These are phyloP conservation scores for Tetramorium parvispinum DNA, from an alignment of 1,140 invertebrate species.

Conservation along the genomic window DNA sequence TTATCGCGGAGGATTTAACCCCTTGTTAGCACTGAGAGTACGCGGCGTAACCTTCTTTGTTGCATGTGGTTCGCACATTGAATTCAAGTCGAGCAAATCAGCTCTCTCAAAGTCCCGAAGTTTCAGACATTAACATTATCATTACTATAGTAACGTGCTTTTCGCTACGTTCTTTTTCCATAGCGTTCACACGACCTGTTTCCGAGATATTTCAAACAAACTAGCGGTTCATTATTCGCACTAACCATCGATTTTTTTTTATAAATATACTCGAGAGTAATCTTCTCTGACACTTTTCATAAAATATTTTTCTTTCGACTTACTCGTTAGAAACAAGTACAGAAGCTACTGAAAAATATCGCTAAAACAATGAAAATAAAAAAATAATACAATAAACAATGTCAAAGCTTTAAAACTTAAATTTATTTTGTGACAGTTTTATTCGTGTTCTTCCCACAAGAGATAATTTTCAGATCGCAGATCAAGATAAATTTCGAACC, in stretches of 20 bases:
- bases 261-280: not conserved
- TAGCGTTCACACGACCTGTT: conserved; percentile 17
- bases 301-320: not conserved
- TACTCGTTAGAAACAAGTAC: not conserved
- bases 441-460: not conserved
- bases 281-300: not conserved
- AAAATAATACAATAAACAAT: conserved; percentile 2
- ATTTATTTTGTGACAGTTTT: not conserved
- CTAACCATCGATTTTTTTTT: not conserved
- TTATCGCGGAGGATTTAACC: conserved; percentile 12
- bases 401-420: not conserved
- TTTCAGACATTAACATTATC: conserved; percentile 58
- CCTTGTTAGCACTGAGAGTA: conserved; percentile 33
- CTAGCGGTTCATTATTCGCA: not conserved
- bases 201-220: conserved; percentile 19
- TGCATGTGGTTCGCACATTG: conserved; percentile 49
- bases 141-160: conserved; percentile 45
- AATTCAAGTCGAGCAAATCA: conserved; percentile 44
- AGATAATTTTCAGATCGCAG: not conserved
- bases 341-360: not conserved
- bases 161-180: conserved; percentile 7
- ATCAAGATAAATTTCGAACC: not conserved
- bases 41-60: conserved; percentile 43
- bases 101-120: conserved; percentile 28
- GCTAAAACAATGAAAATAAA: not conserved